Percentiles rank a stretch among this genome's conserved stretches.
These are phyloP conservation scores for Ginglymostoma cirratum DNA, from an alignment of 2,113 vertebrate species.

Conservation along the genomic window DNA sequence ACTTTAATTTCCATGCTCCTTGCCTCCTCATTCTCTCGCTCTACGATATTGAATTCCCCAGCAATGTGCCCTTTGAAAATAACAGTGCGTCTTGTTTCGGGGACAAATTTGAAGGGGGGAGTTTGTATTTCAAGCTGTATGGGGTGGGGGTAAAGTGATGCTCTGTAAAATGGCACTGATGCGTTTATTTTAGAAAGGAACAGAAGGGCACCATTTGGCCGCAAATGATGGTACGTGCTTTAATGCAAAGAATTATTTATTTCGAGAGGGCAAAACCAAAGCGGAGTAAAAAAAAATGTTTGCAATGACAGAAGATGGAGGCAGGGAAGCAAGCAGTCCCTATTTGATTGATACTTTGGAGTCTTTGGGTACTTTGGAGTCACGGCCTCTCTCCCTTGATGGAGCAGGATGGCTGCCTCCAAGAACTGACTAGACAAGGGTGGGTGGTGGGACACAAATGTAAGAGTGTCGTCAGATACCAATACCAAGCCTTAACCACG, in stretches of 20 bases:
- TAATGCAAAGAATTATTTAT: not conserved
- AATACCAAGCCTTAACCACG: too few relatives aligned
- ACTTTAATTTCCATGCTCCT: not conserved
- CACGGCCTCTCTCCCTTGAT: not conserved
- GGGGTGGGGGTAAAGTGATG: not conserved
- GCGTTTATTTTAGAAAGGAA: not conserved
- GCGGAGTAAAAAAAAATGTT: not conserved
- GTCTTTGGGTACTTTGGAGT: not conserved
- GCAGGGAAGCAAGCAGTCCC: not conserved
- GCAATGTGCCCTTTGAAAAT: not conserved
- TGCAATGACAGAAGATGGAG: not conserved
- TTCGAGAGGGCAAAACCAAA: not conserved
- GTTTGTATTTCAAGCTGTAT: not conserved
- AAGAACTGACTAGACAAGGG: not conserved
- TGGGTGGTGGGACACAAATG: not conserved
- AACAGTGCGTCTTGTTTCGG: not conserved
- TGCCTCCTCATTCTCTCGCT: not conserved
- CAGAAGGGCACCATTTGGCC: not conserved
- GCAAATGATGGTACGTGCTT: not conserved
- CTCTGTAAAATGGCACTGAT: too few relatives aligned
- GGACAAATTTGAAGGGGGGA: too few relatives aligned
- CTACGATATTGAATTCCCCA: not conserved
- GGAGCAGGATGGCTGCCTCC: not conserved
- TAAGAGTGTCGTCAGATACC: too few relatives aligned
- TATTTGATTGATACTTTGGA: not conserved